Conservation (phyloP, 2,888 invertebrate genomes). For the Aquatica leii region DNA sequence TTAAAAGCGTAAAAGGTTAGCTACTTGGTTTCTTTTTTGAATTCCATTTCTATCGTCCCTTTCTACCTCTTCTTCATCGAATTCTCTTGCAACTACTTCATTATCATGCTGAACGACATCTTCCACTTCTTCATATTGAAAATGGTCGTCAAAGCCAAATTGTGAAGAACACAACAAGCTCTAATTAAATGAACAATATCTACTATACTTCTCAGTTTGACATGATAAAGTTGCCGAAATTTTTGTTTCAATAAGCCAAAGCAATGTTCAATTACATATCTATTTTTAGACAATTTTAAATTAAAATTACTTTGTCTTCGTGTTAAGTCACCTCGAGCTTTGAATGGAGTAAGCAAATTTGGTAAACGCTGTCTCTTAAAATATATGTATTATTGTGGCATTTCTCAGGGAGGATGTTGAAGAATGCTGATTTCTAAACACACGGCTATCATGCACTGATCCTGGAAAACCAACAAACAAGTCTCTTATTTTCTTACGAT, state of each 20-base stretch:
- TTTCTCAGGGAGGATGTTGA: not conserved
- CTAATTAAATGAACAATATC: not conserved
- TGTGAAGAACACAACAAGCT: not conserved
- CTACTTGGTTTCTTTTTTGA: not conserved
- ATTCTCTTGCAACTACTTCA: not conserved
- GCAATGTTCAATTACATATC: slow-evolving; percentile 32
- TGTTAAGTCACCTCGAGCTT: slow-evolving; percentile 22
- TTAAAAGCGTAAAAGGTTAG: not conserved
- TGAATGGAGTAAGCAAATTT: slow-evolving; percentile 30
- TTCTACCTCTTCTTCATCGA: not conserved
- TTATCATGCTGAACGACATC: not conserved
- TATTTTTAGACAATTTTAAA: slow-evolving; percentile 19
- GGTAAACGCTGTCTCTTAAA: too few species aligned
- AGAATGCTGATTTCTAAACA: too few species aligned
- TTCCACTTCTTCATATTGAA: not conserved
- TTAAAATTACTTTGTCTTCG: slow-evolving; percentile 24
- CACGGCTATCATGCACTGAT: slow-evolving; percentile 24
- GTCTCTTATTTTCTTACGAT: slow-evolving; percentile 8
- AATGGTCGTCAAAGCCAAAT: not conserved
- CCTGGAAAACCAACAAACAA: slow-evolving; percentile 25
- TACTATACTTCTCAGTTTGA: not conserved
- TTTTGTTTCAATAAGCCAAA: slow-evolving; percentile 33
- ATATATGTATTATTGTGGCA: not conserved
- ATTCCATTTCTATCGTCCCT: not conserved
- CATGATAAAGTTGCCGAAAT: not conserved